Evolutionary conservation across 2,888 invertebrate species (phyloP).

Genomic region (Drosophila ustulata): DNA sequence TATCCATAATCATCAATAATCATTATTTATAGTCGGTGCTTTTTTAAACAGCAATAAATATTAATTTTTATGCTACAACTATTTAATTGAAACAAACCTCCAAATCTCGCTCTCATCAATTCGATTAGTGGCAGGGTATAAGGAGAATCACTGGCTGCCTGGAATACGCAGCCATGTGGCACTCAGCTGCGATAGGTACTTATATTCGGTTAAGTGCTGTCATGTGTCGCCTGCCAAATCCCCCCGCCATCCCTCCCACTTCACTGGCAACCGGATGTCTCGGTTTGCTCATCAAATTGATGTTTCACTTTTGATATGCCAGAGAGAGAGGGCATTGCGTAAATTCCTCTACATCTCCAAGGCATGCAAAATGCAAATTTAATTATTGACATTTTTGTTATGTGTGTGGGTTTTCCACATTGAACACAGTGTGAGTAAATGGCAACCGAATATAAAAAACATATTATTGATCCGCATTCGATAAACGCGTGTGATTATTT

Average conservation of each 20-base stretch:
- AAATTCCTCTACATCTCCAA: conserved; percentile 23
- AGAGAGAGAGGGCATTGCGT: conserved; percentile 12
- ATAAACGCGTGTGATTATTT: neutral
- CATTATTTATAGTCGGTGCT: no score
- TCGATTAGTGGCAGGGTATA: conserved; percentile 11
- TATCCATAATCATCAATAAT: no score
- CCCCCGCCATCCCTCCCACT: neutral
- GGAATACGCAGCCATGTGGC: neutral
- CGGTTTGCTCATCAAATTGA: conserved; percentile 51
- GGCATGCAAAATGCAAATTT: conserved; percentile 55
- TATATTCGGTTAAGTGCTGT: conserved; percentile 63
- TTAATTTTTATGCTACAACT: no score
- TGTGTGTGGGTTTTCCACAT: neutral
- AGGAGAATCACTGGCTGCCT: conserved; percentile 1
- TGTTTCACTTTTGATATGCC: conserved; percentile 44
- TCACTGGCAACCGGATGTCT: conserved; percentile 25
- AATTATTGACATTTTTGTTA: conserved; percentile 45
- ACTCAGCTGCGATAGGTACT: conserved; percentile 18
- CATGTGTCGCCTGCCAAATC: conserved; percentile 59
- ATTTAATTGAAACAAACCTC: no score
- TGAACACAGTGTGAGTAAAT: neutral
- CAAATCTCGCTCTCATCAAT: neutral
- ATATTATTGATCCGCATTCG: conserved; percentile 24
- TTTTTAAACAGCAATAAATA: no score
- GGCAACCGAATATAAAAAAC: neutral